Base-by-base conservation (phyloP, 2,888 invertebrate species). In the Penaeus monodon region DNA sequence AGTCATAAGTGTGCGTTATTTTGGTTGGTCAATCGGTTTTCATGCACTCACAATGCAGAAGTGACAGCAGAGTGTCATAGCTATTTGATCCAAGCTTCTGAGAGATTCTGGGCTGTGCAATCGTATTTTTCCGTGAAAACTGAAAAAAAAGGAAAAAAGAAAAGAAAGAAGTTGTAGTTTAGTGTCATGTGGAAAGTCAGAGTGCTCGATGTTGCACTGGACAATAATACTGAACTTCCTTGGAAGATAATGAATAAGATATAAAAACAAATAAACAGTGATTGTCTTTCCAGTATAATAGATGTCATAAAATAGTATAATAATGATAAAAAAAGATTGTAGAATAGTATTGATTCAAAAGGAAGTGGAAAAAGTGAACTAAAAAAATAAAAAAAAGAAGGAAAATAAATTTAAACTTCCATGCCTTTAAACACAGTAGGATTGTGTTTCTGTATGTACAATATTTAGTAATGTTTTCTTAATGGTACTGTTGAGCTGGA, bases 401-500 rank as follows among this genome's bases (percentile, higher is more conserved):
- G 57, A 20, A 57, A 57, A 57, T 57, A 57, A 57, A 14, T 12
- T 57, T 57, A 57, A 57, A 82, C 82, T 82, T 73, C 82, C 82
- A 82, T 82, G 82, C 82, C 82, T 82, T 82, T 73, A 80, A 82
- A 82, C 82, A 82, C 82, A 82, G 82, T 82, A 70, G 44, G 27
- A 49, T 63, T 73, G 73, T 82, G 81, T 82, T 82, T 49, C 57
- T 73, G 57, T 82, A 49, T 82, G 70, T 82, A 82, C 73, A 82
- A 73, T 70, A 82, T 27, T 49, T 27, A 49, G 49, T 10, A 66
- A 68, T 22, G n/a, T 27, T 44, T 33, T 66, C 49, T 27, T 44
- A 68, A 44, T 82, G 57, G 70, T 65, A 73, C 63, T 73, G 38
- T 70, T n/a, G 27, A 73, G 82, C n/a, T 70, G 20, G 29, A 33